Evolutionary conservation across 1,140 invertebrate species (phyloP).

Genomic region (Calliphora vicina): DNA sequence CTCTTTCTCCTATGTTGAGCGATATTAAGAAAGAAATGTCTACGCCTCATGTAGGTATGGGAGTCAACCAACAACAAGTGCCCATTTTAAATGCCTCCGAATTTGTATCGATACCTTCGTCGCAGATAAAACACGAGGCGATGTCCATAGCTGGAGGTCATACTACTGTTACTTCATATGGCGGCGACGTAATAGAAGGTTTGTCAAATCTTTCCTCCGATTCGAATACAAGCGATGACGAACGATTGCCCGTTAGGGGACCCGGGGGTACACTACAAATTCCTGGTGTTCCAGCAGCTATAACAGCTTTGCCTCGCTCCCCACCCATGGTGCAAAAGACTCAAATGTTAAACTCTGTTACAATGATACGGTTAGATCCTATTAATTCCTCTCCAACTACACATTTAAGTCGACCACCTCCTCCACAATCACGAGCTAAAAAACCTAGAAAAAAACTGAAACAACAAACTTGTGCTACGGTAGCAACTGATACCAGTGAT

Average conservation of each 20-base stretch:
- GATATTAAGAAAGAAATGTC: slow-evolving; percentile 26
- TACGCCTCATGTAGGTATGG: neutral
- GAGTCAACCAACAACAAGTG: slow-evolving; percentile 16
- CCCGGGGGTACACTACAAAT: slow-evolving; percentile 51
- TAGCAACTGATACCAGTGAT: slow-evolving; percentile 53
- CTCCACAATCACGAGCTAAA: slow-evolving; percentile 41
- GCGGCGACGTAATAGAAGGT: neutral
- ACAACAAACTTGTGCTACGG: slow-evolving; percentile 41
- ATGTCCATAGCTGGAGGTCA: slow-evolving; percentile 36
- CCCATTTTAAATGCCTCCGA: slow-evolving; percentile 36
- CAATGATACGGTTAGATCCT: slow-evolving; percentile 30
- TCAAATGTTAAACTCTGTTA: slow-evolving; percentile 34
- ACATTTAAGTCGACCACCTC: neutral
- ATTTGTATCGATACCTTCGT: slow-evolving; percentile 40
- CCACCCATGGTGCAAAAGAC: slow-evolving; percentile 21
- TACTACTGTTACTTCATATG: slow-evolving; percentile 35
- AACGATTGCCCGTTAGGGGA: slow-evolving; percentile 34
- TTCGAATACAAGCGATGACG: slow-evolving; percentile 26
- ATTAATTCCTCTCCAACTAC: neutral
- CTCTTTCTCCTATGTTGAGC: slow-evolving; percentile 5
- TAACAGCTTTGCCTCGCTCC: slow-evolving; percentile 48
- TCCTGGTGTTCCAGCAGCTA: slow-evolving; percentile 56
- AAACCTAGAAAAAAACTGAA: slow-evolving; percentile 50
- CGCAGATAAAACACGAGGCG: slow-evolving; percentile 42
- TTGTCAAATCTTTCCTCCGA: slow-evolving; percentile 22